Conservation (phyloP, 2,797 vertebrate species). For the Tadarida brasiliensis region DNA sequence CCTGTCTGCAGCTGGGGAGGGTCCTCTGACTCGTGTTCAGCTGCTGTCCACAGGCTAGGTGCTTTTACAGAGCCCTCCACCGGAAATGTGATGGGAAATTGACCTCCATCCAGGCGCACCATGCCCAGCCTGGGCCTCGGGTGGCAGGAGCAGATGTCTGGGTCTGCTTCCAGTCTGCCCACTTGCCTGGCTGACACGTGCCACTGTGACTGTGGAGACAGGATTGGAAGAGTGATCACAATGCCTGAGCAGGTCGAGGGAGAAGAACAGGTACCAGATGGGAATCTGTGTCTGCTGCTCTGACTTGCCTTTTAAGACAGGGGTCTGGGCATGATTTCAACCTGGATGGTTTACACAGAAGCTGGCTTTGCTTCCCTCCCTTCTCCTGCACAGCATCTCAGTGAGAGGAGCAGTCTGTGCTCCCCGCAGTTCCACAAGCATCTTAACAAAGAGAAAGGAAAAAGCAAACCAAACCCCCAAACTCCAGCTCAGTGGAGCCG, state of each 20-base stretch:
- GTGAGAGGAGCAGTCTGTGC: neutral
- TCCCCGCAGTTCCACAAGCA: neutral
- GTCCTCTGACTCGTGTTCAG: neutral
- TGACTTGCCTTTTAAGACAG: neutral
- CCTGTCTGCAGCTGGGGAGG: neutral
- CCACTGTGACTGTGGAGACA: no score
- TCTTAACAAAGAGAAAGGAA: neutral
- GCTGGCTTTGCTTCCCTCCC: accelerated
- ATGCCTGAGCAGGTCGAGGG: accelerated
- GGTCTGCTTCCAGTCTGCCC: neutral
- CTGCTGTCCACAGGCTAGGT: accelerated
- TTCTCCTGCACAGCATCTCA: neutral
- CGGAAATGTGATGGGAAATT: accelerated
- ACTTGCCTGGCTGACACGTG: neutral
- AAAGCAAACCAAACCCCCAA: neutral
- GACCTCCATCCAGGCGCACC: accelerated
- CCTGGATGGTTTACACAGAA: neutral
- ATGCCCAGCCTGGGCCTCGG: no score
- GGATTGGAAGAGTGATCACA: neutral
- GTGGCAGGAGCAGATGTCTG: no score
- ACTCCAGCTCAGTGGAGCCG: neutral
- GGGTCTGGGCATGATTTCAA: neutral
- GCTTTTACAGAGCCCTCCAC: neutral
- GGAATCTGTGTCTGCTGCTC: neutral
- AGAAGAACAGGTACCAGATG: accelerated